Base-by-base conservation (phyloP, 2,113 vertebrate genomes). In the Gambusia affinis region DNA sequence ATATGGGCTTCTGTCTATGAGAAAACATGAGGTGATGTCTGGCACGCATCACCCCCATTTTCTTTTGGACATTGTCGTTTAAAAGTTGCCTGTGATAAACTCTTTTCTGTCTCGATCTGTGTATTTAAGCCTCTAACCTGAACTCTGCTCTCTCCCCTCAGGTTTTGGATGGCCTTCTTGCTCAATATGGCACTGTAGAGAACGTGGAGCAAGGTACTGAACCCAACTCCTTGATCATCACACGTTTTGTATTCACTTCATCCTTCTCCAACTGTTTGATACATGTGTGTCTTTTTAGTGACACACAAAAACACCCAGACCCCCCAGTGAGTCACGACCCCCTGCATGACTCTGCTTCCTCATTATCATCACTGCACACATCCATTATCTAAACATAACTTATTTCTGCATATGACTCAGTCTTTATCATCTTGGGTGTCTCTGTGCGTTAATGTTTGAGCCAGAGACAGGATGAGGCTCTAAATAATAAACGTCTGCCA, bases 201-300 rank as follows among this genome's bases (percentile, higher is more conserved):
- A 97, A 96, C 0, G 96, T 97, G 91, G 97, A 98, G 89, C 96
- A 98, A 97, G 97, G 97, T 98, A 94, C 19, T n/a, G 39, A 70
- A 74, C 71, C 35, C 61, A 44, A 68, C 60, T 68, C 60, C 24
- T 8, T 31, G 60, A 62, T 69, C 67, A 19, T 42, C 42, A 54
- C 57, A 72, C 47, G 60, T 80, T 72, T 60, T 75, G 62, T 75
- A 64, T 64, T 57, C 24, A 57, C 22, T 57, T 76, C 72, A 69
- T 70, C 57, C 78, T 64, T 39, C 71, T 80, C 33, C 29, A 22
- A 31, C 67, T 69, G 67, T 80, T 79, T 33, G 73, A 72, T 73
- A 61, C 76, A 86, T 70, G 67, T 74, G 54, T 79, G 79, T 84
- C 79, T 78, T 28, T 82, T 81, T 80, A 81, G 68, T 79, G 68